These are phyloP conservation scores for Enteromius argenteus DNA, from an alignment of 2,797 vertebrate genomes.

Conservation along the genomic window DNA sequence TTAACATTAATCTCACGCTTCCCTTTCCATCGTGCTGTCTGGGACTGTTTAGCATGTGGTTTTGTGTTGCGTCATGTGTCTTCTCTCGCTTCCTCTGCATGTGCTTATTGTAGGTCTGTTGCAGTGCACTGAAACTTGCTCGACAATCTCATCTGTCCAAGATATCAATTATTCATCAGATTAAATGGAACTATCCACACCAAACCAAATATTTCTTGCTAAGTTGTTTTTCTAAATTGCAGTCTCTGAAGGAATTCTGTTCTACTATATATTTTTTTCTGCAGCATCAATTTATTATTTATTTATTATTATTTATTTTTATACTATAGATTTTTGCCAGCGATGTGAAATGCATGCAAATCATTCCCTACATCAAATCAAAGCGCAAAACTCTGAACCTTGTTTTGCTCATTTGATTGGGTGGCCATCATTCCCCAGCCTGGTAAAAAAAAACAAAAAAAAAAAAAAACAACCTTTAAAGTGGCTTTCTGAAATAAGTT, in stretches of 20 bases:
- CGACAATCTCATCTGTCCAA: slow-evolving; percentile 43
- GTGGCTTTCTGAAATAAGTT: background rate
- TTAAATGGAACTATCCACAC: background rate
- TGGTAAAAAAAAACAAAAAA: too few species aligned
- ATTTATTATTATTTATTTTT: background rate
- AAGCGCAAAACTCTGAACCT: background rate
- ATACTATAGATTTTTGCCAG: background rate
- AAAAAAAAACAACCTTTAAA: background rate
- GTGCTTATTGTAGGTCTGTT: slow-evolving; percentile 34
- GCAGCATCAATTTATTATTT: background rate
- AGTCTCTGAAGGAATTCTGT: background rate
- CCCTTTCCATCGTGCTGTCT: slow-evolving; percentile 54
- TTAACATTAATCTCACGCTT: slow-evolving; percentile 63
- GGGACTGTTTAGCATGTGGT: slow-evolving; percentile 73
- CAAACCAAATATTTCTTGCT: background rate
- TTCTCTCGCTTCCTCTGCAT: slow-evolving; percentile 7
- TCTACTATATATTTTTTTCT: background rate
- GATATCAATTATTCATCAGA: background rate
- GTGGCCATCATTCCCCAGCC: slow-evolving; percentile 14
- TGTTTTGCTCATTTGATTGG: slow-evolving; percentile 7
- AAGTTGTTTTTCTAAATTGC: background rate
- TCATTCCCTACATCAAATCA: slow-evolving; percentile 25
- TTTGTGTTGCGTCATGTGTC: slow-evolving; percentile 61
- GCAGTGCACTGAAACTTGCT: slow-evolving; percentile 29
- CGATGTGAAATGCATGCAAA: slow-evolving; percentile 8